phyloP scores from a whole-genome alignment of 2,113 vertebrate genomes.

The Erpornis zantholeuca region DNA sequence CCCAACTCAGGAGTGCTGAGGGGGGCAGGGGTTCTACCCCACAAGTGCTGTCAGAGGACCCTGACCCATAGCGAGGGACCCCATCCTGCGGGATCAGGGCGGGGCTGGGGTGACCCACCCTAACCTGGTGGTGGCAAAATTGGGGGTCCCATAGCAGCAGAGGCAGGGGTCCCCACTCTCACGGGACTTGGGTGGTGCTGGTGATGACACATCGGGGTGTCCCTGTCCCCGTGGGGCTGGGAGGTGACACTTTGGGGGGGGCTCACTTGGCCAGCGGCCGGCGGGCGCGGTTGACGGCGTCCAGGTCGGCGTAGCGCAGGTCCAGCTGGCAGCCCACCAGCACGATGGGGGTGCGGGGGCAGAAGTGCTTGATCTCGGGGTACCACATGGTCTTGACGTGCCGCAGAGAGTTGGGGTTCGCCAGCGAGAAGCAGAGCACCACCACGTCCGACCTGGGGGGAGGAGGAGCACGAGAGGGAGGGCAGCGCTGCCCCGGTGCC shows the following conservation, averaged over 20 bases:
- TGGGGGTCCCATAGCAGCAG: neutral
- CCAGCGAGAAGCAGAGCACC: conserved; percentile 89
- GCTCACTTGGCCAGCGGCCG: conserved; percentile 87
- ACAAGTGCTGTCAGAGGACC: neutral
- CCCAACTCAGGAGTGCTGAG: neutral
- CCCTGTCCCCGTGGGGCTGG: neutral
- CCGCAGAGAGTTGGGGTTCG: conserved; percentile 88
- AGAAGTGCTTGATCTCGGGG: conserved; percentile 93
- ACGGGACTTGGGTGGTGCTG: neutral
- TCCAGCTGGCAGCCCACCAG: conserved; percentile 93
- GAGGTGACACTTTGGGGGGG: neutral
- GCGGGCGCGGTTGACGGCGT: conserved; percentile 88
- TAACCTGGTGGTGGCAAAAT: rapidly evolving
- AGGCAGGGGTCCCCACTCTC: neutral
- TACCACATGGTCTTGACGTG: conserved; percentile 92
- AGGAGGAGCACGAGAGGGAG: neutral
- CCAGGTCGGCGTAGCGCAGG: conserved; percentile 90
- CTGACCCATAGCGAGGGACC: neutral
- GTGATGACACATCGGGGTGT: rapidly evolving
- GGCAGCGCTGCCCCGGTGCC: neutral
- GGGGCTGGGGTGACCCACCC: neutral
- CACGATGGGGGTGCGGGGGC: conserved; percentile 88
- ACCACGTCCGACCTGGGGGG: conserved; percentile 84
- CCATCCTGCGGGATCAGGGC: rapidly evolving
- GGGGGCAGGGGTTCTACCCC: neutral